These are phyloP conservation scores for Pogonognathellus flavescens DNA, from an alignment of 1,140 invertebrate genomes.

Conservation along the genomic window DNA sequence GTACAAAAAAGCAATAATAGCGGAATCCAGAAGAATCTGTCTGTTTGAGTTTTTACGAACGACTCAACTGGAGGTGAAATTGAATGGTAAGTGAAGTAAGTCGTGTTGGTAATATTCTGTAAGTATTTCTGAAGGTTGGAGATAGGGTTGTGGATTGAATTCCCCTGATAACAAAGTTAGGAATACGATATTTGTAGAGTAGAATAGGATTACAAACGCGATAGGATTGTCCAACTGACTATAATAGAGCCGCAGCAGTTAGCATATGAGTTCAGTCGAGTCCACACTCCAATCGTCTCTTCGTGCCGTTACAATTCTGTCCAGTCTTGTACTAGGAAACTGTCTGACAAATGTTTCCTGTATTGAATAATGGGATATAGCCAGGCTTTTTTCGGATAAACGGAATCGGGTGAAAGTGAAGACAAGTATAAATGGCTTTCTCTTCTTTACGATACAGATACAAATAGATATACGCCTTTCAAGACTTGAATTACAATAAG, in stretches of 20 bases:
- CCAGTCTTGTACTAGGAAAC: conserved; percentile 11
- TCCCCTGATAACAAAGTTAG: background rate
- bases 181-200: background rate
- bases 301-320: background rate
- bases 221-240: background rate
- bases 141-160: background rate
- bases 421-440: conserved; percentile 45
- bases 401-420: conserved; percentile 18
- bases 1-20: no score
- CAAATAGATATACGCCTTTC: conserved; percentile 35
- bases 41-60: no score
- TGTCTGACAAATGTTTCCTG: conserved; percentile 35
- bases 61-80: no score
- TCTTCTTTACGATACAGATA: background rate
- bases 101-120: background rate
- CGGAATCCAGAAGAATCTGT: no score
- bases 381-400: conserved; percentile 15
- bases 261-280: background rate
- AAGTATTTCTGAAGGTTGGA: background rate
- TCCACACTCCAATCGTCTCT: background rate
- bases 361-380: conserved; percentile 36
- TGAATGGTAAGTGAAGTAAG: background rate
- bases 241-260: background rate
- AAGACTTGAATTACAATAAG: conserved; percentile 30
- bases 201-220: background rate